A percentile compares a stretch with the other conserved stretches of the same genome.
phyloP scores from a whole-genome alignment of 2,888 invertebrate genomes.

The Gastracanthus pulcherrimus region DNA sequence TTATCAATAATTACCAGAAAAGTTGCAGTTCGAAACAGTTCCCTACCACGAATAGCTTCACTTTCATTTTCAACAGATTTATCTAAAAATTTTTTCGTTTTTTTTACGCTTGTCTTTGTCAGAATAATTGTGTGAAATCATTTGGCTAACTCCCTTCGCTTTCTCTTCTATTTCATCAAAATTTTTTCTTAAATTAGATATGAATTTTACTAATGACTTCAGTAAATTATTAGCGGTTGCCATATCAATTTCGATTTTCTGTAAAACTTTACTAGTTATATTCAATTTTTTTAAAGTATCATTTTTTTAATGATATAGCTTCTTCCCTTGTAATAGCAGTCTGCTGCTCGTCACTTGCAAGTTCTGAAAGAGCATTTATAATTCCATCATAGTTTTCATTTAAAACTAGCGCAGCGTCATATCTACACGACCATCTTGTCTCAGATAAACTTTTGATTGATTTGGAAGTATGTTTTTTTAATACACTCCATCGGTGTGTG shows the following conservation, averaged over 20 bases:
- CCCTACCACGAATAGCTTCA: background rate
- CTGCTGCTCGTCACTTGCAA: background rate
- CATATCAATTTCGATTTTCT: slow-evolving; percentile 22
- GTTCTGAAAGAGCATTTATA: background rate
- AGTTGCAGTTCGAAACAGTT: background rate
- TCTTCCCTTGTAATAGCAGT: background rate
- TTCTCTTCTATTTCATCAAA: background rate
- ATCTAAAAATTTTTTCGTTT: background rate
- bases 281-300: slow-evolving; percentile 6
- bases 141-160: background rate
- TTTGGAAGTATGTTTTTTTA: background rate
- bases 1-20: background rate
- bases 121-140: background rate
- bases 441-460: background rate
- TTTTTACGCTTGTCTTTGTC: background rate
- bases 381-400: slow-evolving; percentile 16
- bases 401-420: background rate
- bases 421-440: no score
- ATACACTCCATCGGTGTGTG: background rate
- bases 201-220: background rate
- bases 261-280: slow-evolving; percentile 2
- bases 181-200: background rate
- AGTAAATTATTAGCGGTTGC: background rate
- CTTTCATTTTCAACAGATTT: background rate
- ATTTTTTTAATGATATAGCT: background rate